phyloP scores from a whole-genome alignment of 2,888 invertebrate species.

The Andricus quercusramuli region DNA sequence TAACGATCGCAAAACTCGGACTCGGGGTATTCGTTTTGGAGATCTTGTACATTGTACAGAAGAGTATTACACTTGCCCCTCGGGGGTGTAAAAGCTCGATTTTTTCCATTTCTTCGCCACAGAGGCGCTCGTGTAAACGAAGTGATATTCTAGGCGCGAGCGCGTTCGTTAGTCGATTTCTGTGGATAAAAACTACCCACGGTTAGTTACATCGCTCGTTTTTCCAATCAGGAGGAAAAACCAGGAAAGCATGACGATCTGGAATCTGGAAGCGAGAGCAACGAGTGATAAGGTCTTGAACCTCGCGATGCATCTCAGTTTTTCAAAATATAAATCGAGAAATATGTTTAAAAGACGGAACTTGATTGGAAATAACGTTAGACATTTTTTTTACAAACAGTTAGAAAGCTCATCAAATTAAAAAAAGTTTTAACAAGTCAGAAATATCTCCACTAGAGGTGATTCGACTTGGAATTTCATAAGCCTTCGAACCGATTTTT shows the following conservation, averaged over 20 bases:
- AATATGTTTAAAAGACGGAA: background rate
- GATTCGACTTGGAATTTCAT: too few relatives aligned
- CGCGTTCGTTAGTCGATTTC: constrained; percentile 69
- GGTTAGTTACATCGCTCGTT: constrained; percentile 73
- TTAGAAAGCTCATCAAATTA: too few relatives aligned
- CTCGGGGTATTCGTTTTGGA: constrained; percentile 24
- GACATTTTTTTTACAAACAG: too few relatives aligned
- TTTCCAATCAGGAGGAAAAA: constrained; percentile 64
- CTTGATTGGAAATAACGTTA: too few relatives aligned
- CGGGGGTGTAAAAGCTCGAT: constrained; percentile 30
- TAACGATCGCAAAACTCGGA: constrained; percentile 34
- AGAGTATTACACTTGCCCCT: constrained; percentile 21
- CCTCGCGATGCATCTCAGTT: constrained; percentile 7
- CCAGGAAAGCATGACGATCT: constrained; percentile 23
- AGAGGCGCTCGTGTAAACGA: constrained; percentile 54
- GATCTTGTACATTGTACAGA: constrained; percentile 15
- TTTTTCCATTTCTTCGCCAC: constrained; percentile 27
- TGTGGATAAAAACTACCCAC: constrained; percentile 69
- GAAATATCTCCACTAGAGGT: too few relatives aligned
- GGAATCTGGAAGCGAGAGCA: constrained; percentile 6
- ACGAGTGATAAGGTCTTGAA: background rate
- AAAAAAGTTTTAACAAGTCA: too few relatives aligned
- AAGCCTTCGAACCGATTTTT: too few relatives aligned
- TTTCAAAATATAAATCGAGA: constrained; percentile 41
- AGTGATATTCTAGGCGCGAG: constrained; percentile 67